Percentiles rank a stretch among this genome's conserved stretches.
phyloP scores from a whole-genome alignment of 2,113 vertebrate genomes.

The Chinchilla lanigera region DNA sequence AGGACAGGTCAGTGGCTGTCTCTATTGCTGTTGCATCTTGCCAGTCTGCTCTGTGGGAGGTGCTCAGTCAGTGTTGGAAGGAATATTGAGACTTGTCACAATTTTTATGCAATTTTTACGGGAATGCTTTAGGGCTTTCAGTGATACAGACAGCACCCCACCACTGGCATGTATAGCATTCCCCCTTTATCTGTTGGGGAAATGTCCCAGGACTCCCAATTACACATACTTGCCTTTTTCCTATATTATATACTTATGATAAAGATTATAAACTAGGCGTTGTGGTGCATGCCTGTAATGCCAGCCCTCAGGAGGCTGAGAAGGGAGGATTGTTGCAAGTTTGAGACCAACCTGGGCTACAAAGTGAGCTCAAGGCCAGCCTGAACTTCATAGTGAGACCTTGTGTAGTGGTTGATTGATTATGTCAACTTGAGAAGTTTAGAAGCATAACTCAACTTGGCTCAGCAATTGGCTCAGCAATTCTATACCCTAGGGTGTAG shows the following conservation, averaged over 20 bases:
- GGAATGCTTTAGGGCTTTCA: not conserved
- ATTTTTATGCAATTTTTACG: not conserved
- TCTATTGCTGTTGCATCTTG: not conserved
- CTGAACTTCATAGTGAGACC: no score
- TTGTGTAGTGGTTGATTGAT: no score
- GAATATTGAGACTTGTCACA: not conserved
- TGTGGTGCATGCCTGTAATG: no score
- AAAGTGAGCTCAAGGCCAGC: no score
- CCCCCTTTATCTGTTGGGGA: not conserved
- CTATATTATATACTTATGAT: not conserved
- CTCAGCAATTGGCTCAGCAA: no score
- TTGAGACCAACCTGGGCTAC: no score
- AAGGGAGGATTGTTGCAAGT: no score
- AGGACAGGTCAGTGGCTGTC: not conserved
- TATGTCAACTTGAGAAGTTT: no score
- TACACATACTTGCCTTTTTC: not conserved
- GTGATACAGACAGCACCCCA: not conserved
- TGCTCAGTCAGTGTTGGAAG: not conserved
- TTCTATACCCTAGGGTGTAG: no score
- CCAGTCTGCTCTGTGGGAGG: not conserved
- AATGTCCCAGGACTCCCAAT: not conserved
- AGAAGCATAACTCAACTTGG: no score
- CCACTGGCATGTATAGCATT: not conserved
- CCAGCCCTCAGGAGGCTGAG: no score
- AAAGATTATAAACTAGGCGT: not conserved